Conservation (phyloP, 2,797 vertebrate genomes). For the Hypotaenidia philippensis region DNA sequence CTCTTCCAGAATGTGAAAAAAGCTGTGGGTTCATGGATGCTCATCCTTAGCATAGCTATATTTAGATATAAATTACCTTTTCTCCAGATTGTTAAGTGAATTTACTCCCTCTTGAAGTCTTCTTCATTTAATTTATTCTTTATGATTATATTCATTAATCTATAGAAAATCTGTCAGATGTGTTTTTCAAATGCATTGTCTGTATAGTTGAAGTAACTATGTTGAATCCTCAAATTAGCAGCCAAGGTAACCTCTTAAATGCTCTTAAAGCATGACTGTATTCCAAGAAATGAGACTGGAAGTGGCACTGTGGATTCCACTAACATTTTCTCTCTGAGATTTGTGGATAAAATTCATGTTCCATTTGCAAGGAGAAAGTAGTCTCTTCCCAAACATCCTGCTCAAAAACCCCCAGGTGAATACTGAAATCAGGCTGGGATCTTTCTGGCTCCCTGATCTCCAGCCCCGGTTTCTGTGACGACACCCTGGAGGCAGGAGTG, state of each 20-base stretch:
- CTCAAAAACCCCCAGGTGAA: neutral
- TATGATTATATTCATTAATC: slow-evolving; percentile 9
- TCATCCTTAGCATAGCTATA: slow-evolving; percentile 17
- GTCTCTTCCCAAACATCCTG: neutral
- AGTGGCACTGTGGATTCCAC: neutral
- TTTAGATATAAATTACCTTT: slow-evolving; percentile 38
- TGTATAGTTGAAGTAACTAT: neutral
- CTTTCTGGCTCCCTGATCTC: neutral
- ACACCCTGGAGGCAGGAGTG: neutral
- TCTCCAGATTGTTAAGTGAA: slow-evolving; percentile 31
- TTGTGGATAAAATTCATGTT: neutral
- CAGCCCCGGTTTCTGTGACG: fast-evolving
- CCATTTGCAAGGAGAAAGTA: neutral
- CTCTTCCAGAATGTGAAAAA: neutral
- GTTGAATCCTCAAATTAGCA: neutral
- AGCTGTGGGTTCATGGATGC: neutral
- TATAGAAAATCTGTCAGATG: neutral
- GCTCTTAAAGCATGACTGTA: neutral
- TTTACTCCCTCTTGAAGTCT: slow-evolving; percentile 38
- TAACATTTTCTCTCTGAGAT: neutral
- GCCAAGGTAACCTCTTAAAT: neutral
- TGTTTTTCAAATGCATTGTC: slow-evolving; percentile 14
- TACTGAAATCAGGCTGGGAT: neutral
- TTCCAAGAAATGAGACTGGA: neutral
- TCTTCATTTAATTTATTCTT: slow-evolving; percentile 47